phyloP scores from a whole-genome alignment of 2,113 vertebrate genomes.

The Cyprinus carpio region DNA sequence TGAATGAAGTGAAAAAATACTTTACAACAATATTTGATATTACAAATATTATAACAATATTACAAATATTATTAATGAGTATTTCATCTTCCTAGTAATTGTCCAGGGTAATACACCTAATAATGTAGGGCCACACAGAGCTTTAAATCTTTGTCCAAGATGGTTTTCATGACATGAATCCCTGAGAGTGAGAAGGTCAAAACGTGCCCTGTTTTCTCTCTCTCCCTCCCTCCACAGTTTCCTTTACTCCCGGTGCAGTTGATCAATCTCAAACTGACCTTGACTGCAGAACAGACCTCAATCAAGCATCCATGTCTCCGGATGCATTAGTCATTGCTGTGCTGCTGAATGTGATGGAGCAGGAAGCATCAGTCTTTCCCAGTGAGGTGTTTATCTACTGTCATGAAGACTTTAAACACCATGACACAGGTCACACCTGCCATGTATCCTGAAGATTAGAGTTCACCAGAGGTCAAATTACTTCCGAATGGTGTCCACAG shows the following conservation, averaged over 20 bases:
- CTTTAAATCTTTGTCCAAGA: not conserved
- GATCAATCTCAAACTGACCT: constrained; percentile 9
- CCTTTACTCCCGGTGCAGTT: not conserved
- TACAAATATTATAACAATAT: too few relatives aligned
- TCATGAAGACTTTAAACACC: constrained; percentile 17
- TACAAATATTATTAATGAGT: too few relatives aligned
- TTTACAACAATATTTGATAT: not conserved
- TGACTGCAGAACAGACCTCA: constrained; percentile 9
- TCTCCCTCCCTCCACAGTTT: not conserved
- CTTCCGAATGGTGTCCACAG: not conserved
- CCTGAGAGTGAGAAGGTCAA: not conserved
- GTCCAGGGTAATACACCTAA: too few relatives aligned
- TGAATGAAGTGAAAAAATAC: not conserved
- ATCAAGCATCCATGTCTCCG: not conserved
- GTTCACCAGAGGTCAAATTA: constrained; percentile 53
- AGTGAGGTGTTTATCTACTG: constrained; percentile 21
- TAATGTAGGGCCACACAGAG: not conserved
- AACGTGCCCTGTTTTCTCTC: not conserved
- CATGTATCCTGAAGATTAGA: constrained; percentile 33
- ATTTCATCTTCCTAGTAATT: not conserved
- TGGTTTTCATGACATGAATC: not conserved
- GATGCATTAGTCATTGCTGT: not conserved
- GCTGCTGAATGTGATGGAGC: not conserved
- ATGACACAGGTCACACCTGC: constrained; percentile 23
- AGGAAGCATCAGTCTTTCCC: constrained; percentile 18